A percentile compares a stretch with the other conserved stretches of the same genome.
These are phyloP conservation scores for Andrena marginata DNA, from an alignment of 2,888 invertebrate genomes.

Conservation along the genomic window DNA sequence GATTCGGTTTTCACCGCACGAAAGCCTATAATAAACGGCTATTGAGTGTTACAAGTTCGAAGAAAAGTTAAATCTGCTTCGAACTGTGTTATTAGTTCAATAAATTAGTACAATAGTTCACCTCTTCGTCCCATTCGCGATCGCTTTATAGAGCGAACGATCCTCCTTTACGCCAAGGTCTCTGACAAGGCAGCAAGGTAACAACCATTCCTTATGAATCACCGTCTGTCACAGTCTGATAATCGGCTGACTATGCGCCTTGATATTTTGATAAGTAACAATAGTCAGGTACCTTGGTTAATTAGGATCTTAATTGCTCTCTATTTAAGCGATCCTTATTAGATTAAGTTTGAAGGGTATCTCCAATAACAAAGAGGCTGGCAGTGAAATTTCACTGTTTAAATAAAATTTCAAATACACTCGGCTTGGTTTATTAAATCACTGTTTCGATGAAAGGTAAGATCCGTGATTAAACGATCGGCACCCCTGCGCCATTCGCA, in stretches of 20 bases:
- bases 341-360: background rate
- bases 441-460: too few species aligned
- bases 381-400: too few species aligned
- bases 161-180: slow-evolving; percentile 44
- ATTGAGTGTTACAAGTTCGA: too few species aligned
- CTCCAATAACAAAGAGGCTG: too few species aligned
- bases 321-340: background rate
- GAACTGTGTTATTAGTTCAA: too few species aligned
- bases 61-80: too few species aligned
- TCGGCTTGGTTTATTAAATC: too few species aligned
- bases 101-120: background rate
- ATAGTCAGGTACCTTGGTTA: background rate
- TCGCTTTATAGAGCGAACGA: slow-evolving; percentile 25
- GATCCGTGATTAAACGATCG: too few species aligned
- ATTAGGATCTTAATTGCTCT: slow-evolving; percentile 24
- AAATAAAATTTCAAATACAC: too few species aligned
- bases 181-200: slow-evolving; percentile 39
- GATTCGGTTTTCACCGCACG: too few species aligned
- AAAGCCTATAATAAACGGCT: too few species aligned
- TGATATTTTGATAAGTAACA: slow-evolving; percentile 9
- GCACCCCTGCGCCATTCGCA: too few species aligned
- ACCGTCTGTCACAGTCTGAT: slow-evolving; percentile 61
- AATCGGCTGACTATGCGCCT: slow-evolving; percentile 8
- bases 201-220: slow-evolving; percentile 21
- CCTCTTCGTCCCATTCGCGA: background rate